Conservation (phyloP, 2,797 vertebrate genomes). For the Pitangus sulphuratus region DNA sequence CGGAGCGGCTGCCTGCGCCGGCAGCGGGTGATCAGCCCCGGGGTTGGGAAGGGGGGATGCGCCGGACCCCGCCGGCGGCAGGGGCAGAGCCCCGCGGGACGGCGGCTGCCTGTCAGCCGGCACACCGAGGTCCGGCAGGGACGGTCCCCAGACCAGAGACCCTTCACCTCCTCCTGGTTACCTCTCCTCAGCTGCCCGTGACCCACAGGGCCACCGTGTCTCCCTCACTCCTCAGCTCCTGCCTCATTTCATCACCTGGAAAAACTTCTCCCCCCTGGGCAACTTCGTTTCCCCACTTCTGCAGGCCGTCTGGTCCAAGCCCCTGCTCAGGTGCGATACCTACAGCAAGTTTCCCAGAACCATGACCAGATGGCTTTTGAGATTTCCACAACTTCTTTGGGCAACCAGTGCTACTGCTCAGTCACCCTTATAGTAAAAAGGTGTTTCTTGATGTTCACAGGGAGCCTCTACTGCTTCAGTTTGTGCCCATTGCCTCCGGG, state of each 20-base stretch:
- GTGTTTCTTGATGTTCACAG: background rate
- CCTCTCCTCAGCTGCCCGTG: fast-evolving
- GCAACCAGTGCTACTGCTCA: background rate
- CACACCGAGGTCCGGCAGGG: fast-evolving
- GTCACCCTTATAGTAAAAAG: background rate
- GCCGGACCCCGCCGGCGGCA: no score
- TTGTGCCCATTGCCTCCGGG: background rate
- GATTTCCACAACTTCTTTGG: background rate
- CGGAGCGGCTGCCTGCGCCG: slow-evolving; percentile 6
- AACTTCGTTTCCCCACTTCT: background rate
- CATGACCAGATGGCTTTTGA: background rate
- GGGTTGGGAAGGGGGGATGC: background rate
- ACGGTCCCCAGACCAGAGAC: fast-evolving
- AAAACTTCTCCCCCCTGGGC: background rate
- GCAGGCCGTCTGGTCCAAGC: background rate
- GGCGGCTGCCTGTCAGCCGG: background rate
- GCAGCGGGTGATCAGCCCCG: slow-evolving; percentile 2
- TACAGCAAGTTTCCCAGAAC: background rate
- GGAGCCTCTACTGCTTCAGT: background rate
- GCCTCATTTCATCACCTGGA: background rate
- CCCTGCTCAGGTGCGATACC: background rate
- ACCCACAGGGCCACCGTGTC: background rate
- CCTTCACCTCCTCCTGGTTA: fast-evolving
- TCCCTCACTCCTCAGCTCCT: background rate
- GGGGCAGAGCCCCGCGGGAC: no score